Conservation (phyloP, 2,888 invertebrate species). For the Heliconius erato region DNA sequence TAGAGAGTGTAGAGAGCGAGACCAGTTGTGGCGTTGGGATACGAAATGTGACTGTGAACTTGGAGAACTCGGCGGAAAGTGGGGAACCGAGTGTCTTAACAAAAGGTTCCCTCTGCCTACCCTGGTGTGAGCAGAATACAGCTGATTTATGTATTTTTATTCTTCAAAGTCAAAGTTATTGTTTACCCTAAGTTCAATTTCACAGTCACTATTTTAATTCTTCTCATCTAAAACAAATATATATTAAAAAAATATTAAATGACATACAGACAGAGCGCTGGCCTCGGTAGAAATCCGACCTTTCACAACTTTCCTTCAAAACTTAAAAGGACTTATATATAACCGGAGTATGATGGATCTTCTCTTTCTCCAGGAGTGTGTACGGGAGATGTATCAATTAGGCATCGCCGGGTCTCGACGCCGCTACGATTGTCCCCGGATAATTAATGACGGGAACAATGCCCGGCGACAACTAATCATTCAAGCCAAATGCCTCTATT, state of each 20-base stretch:
- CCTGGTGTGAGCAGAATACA: no score
- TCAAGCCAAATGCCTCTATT: constrained; percentile 41
- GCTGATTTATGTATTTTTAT: no score
- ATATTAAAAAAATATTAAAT: no score
- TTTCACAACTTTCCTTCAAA: constrained; percentile 1
- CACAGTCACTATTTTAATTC: no score
- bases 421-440: constrained; percentile 39
- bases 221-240: no score
- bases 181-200: no score
- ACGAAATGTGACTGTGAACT: no score
- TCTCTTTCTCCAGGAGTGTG: neutral
- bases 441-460: constrained; percentile 47
- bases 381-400: constrained; percentile 47
- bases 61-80: no score
- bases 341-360: constrained; percentile 39
- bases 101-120: no score
- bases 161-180: no score
- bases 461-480: constrained; percentile 44
- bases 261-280: neutral
- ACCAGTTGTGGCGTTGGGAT: no score
- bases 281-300: neutral
- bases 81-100: no score
- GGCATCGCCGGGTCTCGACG: constrained; percentile 35
- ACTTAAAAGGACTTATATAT: constrained; percentile 28
- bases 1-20: neutral